Conservation (phyloP, 2,113 vertebrate species). For the Percina caprodes region DNA sequence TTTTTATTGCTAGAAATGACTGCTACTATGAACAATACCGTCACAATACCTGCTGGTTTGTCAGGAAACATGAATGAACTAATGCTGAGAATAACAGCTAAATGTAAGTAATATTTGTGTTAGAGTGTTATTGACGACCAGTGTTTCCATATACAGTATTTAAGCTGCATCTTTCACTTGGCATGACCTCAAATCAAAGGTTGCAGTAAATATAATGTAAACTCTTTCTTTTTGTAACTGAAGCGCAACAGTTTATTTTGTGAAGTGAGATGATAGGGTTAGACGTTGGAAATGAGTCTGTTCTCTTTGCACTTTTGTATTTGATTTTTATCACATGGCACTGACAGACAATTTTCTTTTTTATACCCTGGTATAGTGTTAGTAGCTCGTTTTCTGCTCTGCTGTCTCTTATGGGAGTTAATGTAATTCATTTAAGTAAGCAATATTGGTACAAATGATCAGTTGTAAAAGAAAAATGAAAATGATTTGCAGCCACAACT, state of each 20-base stretch:
- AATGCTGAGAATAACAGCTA: constrained; percentile 85
- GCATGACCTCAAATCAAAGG: constrained; percentile 92
- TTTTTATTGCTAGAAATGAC: constrained; percentile 77
- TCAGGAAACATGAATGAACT: constrained; percentile 83
- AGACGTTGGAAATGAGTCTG: constrained; percentile 36
- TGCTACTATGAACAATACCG: constrained; percentile 82
- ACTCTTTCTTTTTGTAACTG: constrained; percentile 62
- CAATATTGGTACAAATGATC: constrained; percentile 54
- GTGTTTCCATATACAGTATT: constrained; percentile 86
- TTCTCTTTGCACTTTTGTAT: constrained; percentile 72
- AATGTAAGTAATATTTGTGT: constrained; percentile 57
- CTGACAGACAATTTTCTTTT: constrained; percentile 63
- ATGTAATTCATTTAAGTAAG: constrained; percentile 54
- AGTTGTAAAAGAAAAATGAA: constrained; percentile 39
- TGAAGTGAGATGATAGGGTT: constrained; percentile 55
- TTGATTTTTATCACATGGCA: constrained; percentile 71
- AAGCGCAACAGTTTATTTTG: constrained; percentile 53
- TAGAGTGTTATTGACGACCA: constrained; percentile 65
- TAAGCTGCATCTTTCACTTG: constrained; percentile 88
- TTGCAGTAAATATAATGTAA: constrained; percentile 84
- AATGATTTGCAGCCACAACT: constrained; percentile 63
- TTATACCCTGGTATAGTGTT: constrained; percentile 53
- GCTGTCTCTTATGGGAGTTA: constrained; percentile 44
- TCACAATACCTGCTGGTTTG: constrained; percentile 90
- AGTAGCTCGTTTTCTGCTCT: constrained; percentile 46